These are phyloP conservation scores for Notodonta ziczac DNA, from an alignment of 2,888 invertebrate genomes.

Conservation along the genomic window DNA sequence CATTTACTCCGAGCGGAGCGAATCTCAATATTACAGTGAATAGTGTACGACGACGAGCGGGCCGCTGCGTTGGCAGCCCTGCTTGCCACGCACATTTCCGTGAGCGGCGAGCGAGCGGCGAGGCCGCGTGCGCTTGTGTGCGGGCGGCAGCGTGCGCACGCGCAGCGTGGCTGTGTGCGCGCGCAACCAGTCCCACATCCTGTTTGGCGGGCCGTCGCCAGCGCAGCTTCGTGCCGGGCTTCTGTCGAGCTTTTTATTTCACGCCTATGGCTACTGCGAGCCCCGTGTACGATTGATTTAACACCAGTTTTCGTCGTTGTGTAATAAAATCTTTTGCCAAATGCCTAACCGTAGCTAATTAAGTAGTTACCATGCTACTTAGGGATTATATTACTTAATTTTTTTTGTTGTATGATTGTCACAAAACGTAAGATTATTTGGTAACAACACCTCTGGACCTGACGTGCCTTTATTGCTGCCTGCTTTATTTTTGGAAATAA, in stretches of 20 bases:
- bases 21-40: constrained; percentile 1
- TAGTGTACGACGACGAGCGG: neutral
- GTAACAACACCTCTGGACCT: too few species aligned
- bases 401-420: too few species aligned
- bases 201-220: constrained; percentile 76
- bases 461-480: too few species aligned
- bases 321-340: constrained; percentile 34
- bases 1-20: neutral
- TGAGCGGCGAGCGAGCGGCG: constrained; percentile 71
- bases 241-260: constrained; percentile 81
- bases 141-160: constrained; percentile 44
- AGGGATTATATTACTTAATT: too few species aligned
- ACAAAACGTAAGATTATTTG: too few species aligned
- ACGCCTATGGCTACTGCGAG: constrained; percentile 64
- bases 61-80: constrained; percentile 44
- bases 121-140: constrained; percentile 71
- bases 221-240: constrained; percentile 69
- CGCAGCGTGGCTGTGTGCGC: constrained; percentile 52
- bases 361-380: neutral
- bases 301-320: constrained; percentile 36
- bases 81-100: constrained; percentile 80
- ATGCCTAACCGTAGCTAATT: constrained; percentile 25
- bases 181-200: constrained; percentile 84
- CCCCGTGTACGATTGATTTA: constrained; percentile 51
- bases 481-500: constrained; percentile 6